Conservation (phyloP, 1,140 invertebrate species). For the Drosophila lacteicornis region DNA sequence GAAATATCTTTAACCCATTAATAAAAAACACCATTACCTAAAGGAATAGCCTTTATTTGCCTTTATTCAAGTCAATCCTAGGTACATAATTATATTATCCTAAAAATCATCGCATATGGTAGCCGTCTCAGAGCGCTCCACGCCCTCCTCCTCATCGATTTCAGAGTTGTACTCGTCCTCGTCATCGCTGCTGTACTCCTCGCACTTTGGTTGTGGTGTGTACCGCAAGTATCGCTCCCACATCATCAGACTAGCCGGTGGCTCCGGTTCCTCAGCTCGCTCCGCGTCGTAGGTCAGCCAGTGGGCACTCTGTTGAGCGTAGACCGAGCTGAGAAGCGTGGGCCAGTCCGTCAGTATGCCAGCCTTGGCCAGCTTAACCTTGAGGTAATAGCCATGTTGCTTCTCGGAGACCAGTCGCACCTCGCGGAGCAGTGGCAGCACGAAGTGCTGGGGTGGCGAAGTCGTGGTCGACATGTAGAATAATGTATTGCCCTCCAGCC, state of each 20-base stretch:
- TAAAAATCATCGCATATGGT: constrained; percentile 14
- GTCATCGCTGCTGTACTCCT: background rate
- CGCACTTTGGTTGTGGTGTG: background rate
- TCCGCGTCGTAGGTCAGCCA: constrained; percentile 59
- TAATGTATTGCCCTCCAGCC: constrained; percentile 9
- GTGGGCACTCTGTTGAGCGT: constrained; percentile 32
- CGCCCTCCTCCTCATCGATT: background rate
- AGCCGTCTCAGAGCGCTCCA: background rate
- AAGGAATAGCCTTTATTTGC: too few relatives aligned
- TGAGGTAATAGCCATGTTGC: constrained; percentile 47
- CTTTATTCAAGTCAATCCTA: too few relatives aligned
- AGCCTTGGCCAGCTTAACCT: constrained; percentile 56
- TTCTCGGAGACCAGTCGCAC: constrained; percentile 42
- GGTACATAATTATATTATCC: background rate
- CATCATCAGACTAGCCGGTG: background rate
- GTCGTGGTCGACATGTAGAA: constrained; percentile 26
- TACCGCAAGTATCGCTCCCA: constrained; percentile 33
- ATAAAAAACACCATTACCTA: too few relatives aligned
- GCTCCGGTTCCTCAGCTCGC: background rate
- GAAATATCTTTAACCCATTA: too few relatives aligned
- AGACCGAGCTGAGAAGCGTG: constrained; percentile 26
- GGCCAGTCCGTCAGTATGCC: constrained; percentile 35
- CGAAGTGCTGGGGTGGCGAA: constrained; percentile 44
- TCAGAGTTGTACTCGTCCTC: background rate
- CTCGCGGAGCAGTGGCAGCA: constrained; percentile 55